Percentiles rank a stretch among this genome's conserved stretches.
These are phyloP conservation scores for Chironex yamaguchii DNA, from an alignment of 30 jellyfish, hydroid and myxozoan genomes.

Conservation along the genomic window DNA sequence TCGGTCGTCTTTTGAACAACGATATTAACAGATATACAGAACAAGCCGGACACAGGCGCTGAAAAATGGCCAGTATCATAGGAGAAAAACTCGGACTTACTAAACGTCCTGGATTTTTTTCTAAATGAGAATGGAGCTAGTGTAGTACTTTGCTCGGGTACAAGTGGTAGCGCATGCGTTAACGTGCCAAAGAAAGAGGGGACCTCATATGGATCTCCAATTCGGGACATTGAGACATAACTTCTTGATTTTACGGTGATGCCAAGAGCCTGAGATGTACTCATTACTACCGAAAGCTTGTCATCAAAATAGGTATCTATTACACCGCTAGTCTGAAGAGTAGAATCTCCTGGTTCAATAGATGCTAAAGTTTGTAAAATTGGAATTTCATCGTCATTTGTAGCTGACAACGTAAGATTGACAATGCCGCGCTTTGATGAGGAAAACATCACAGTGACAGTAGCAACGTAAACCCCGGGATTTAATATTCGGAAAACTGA, in stretches of 20 bases:
- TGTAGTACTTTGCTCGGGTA: neutral
- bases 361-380: neutral
- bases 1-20: neutral
- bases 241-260: neutral
- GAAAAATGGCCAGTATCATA: slow-evolving; percentile 49
- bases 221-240: neutral
- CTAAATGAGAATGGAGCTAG: neutral
- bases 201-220: neutral
- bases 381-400: neutral
- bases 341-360: neutral
- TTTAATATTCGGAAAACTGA: neutral
- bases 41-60: slow-evolving; percentile 39
- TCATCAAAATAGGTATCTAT: neutral
- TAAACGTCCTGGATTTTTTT: slow-evolving; percentile 19
- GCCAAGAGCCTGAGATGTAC: neutral
- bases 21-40: slow-evolving; percentile 30
- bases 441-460: neutral
- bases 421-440: neutral
- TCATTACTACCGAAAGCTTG: neutral
- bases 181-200: neutral
- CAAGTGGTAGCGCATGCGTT: neutral
- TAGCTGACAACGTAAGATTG: neutral
- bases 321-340: neutral
- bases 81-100: slow-evolving; percentile 41
- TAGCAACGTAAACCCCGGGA: neutral